phyloP scores from a whole-genome alignment of 2,888 invertebrate genomes.

The Thecophora atra region DNA sequence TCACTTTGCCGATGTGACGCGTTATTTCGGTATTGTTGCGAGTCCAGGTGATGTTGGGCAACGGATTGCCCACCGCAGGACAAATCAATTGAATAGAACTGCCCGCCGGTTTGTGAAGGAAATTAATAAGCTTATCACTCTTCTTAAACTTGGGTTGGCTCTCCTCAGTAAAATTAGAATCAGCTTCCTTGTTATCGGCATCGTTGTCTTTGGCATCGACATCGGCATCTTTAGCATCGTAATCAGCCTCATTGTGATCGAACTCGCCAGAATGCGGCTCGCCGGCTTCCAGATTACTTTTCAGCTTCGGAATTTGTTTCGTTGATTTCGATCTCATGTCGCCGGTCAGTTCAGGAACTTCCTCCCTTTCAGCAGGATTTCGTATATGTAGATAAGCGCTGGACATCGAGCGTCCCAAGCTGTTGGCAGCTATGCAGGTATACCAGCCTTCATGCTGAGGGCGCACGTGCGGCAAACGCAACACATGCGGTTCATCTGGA shows the following conservation, averaged over 20 bases:
- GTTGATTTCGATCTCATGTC: neutral
- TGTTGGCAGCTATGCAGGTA: conserved; percentile 90
- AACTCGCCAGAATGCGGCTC: conserved; percentile 29
- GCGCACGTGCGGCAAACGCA: conserved; percentile 84
- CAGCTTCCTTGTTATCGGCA: conserved; percentile 29
- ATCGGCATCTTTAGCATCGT: conserved; percentile 37
- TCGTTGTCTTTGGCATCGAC: conserved; percentile 37
- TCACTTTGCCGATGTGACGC: conserved; percentile 74
- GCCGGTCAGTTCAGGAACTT: conserved; percentile 3
- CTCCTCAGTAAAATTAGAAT: conserved; percentile 37
- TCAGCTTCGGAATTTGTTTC: conserved; percentile 16
- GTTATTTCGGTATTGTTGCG: conserved; percentile 76
- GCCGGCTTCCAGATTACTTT: neutral
- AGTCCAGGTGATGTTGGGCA: conserved; percentile 86
- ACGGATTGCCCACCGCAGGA: conserved; percentile 74
- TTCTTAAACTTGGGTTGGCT: conserved; percentile 47
- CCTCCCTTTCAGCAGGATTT: neutral
- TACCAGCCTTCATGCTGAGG: conserved; percentile 93
- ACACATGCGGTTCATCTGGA: conserved; percentile 72
- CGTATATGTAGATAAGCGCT: conserved; percentile 82
- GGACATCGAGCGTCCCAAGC: conserved; percentile 79
- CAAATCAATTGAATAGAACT: conserved; percentile 74
- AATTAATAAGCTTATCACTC: conserved; percentile 42
- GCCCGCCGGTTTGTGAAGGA: conserved; percentile 77
- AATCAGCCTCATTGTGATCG: conserved; percentile 34